A percentile compares a stretch with the other conserved stretches of the same genome.
Evolutionary conservation across 2,797 vertebrate genomes (phyloP).

Genomic region (Coendou prehensilis): DNA sequence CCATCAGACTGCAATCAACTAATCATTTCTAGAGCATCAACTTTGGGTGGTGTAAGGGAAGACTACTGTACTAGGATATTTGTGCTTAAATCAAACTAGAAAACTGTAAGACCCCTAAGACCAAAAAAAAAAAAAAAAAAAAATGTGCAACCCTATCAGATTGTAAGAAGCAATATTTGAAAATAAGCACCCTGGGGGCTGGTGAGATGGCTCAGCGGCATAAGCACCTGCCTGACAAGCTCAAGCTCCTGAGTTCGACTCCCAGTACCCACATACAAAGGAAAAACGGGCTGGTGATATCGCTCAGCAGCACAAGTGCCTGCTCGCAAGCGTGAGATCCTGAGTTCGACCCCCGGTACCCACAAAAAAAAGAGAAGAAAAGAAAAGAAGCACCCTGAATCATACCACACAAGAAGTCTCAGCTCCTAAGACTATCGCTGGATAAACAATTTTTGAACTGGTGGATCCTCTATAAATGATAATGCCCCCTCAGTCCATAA

Average conservation of each 20-base stretch:
- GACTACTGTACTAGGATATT: background rate
- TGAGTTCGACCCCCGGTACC: no score
- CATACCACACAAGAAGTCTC: background rate
- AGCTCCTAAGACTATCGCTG: background rate
- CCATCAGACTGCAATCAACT: background rate
- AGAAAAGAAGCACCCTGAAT: background rate
- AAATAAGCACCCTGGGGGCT: background rate
- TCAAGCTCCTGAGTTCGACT: no score
- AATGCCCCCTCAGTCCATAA: background rate
- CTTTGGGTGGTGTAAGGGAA: background rate
- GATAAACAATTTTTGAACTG: constrained; percentile 30
- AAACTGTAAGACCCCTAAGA: background rate
- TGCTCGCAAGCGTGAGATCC: no score
- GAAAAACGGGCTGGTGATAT: no score
- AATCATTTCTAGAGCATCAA: background rate
- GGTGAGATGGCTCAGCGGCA: no score
- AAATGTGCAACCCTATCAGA: background rate
- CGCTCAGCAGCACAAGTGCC: no score
- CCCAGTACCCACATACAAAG: no score
- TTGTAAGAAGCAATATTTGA: background rate
- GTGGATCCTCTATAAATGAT: background rate
- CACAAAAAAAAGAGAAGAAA: no score
- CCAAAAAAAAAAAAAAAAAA: background rate
- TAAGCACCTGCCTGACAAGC: no score
- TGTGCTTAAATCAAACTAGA: constrained; percentile 21